Percentiles rank a stretch among this genome's conserved stretches.
phyloP scores from a whole-genome alignment of 35 echinoderm and acorn worm species.

The Lytechinus pictus region DNA sequence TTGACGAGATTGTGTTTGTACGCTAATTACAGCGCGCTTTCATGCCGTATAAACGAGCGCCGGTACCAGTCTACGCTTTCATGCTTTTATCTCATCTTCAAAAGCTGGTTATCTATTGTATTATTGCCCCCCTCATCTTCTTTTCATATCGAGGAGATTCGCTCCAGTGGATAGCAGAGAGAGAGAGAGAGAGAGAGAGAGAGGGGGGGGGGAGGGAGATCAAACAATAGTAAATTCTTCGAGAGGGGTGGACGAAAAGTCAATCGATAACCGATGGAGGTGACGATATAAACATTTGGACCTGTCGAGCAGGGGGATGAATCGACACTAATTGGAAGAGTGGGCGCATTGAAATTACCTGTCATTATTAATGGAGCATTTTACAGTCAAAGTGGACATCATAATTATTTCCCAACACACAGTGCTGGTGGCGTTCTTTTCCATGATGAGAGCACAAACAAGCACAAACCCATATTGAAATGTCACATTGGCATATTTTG shows the following conservation, averaged over 20 bases:
- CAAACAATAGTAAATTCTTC: neutral
- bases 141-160: neutral
- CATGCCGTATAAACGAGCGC: neutral
- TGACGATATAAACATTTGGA: neutral
- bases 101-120: neutral
- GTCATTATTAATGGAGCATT: neutral
- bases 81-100: neutral
- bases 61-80: neutral
- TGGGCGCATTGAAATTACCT: neutral
- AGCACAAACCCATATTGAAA: too few species aligned
- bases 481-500: too few species aligned
- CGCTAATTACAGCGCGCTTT: neutral
- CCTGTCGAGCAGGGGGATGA: neutral
- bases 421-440: too few species aligned
- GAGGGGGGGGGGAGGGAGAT: neutral
- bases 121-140: neutral
- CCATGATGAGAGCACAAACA: too few species aligned
- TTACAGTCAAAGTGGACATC: neutral
- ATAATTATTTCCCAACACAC: neutral
- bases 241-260: neutral
- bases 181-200: neutral
- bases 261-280: neutral
- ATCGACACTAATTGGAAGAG: neutral
- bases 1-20: neutral
- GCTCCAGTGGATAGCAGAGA: neutral